These are phyloP conservation scores for Deilephila elpenor DNA, from an alignment of 2,888 invertebrate genomes.

Conservation along the genomic window DNA sequence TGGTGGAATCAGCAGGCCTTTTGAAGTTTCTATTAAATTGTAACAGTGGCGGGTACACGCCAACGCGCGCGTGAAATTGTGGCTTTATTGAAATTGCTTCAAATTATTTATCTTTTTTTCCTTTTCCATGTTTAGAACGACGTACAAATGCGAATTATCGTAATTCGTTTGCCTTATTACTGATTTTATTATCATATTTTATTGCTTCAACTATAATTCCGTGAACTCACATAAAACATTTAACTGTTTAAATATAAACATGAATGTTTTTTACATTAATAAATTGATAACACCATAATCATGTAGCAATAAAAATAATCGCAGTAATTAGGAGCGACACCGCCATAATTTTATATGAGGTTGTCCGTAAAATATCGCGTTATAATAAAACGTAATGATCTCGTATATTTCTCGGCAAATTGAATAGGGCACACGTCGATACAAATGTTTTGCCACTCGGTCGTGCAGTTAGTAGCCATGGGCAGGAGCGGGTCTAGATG, in stretches of 20 bases:
- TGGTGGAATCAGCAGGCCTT: slow-evolving; percentile 82
- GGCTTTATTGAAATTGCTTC: slow-evolving; percentile 78
- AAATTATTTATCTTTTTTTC: slow-evolving; percentile 71
- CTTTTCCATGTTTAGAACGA: slow-evolving; percentile 46
- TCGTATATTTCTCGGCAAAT: slow-evolving; percentile 24
- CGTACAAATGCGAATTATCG: slow-evolving; percentile 44
- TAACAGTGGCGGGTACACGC: slow-evolving; percentile 80
- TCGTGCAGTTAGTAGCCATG: slow-evolving; percentile 43
- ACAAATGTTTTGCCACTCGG: slow-evolving; percentile 6
- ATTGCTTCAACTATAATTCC: background rate
- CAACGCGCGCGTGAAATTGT: slow-evolving; percentile 82
- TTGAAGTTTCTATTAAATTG: slow-evolving; percentile 84
- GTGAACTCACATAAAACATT: background rate
- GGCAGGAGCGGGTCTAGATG: too few species aligned
- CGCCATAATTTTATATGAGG: slow-evolving; percentile 28
- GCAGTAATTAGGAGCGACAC: slow-evolving; percentile 27
- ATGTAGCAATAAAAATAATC: slow-evolving; percentile 28
- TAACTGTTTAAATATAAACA: background rate
- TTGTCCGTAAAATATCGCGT: slow-evolving; percentile 27
- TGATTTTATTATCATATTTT: background rate
- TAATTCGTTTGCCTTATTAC: background rate
- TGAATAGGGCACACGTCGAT: slow-evolving; percentile 45
- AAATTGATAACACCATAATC: slow-evolving; percentile 3
- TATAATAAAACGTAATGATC: slow-evolving; percentile 30
- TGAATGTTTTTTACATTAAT: background rate